Base-by-base conservation (phyloP, 1,140 invertebrate genomes). In the Diorhabda elongata region DNA sequence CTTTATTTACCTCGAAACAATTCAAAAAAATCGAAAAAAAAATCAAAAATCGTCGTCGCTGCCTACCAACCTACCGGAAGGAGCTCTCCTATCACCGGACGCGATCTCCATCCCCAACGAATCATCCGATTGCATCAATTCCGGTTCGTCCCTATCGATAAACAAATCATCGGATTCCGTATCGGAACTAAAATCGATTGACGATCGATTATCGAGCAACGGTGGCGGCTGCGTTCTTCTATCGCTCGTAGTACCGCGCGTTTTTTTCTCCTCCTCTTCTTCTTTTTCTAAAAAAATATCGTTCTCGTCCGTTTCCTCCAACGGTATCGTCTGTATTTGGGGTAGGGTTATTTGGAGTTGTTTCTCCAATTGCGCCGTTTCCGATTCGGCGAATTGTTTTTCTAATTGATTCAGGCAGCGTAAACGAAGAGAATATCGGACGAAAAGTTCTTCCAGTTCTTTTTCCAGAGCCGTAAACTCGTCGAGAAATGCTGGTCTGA, bases 401-500 rank as follows among this genome's bases (percentile, higher is more conserved):
- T 95, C 92, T 4, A 95, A 81, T 78, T 90, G 92, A n/a, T 90
- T 89, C 2, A 97, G 85, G 75, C 94, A 95, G 45, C 96, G 88
- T 78, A 95, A 91, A 66, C 94, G 90, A 61, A 91, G 84, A 45
- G 98, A 88, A 83, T 98, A 99, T 69, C 91, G 87, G 61, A 94
- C 88, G 82, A 98, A 98, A 8, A 97, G 82, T 74, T 87, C 83
- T 76, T 92, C 90, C 5, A 98, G 81, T 79, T 98, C 95, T 58
- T 86, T 83, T 82, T 99, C 97, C 7, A 96, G 85, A 59, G 90
- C 89, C 71, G 97, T 95, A 81, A 97, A 96, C 81, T 99, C 98
- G 77, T 97, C 93, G 88, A 98, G 92, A 81, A 98, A 98, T 0
- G 96, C 96, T 3, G 98, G 98, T 58, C 97, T 94, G 73, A 9